Percentiles rank a stretch among this genome's conserved stretches.
Conservation (phyloP, 2,797 vertebrate species). For the Semotilus atromaculatus region DNA sequence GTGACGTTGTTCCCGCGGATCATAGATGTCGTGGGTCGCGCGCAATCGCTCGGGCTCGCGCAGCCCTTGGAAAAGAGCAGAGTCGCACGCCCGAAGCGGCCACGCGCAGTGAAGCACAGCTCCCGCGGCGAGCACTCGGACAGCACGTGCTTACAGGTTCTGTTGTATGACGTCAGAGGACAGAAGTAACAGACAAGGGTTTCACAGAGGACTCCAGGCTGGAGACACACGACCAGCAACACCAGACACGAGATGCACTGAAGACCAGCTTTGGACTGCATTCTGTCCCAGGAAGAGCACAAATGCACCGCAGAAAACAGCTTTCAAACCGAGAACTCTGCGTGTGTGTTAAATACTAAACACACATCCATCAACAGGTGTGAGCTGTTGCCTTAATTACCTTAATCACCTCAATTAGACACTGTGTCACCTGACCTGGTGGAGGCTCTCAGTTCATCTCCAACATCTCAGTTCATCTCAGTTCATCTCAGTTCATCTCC, state of each 20-base stretch:
- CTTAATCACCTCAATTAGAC: background rate
- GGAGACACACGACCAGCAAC: slow-evolving; percentile 13
- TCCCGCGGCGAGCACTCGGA: slow-evolving; percentile 45
- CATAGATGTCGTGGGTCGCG: background rate
- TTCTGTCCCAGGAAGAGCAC: background rate
- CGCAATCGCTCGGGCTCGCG: slow-evolving; percentile 6
- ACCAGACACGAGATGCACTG: background rate
- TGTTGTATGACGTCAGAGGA: slow-evolving; percentile 20
- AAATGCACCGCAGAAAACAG: fast-evolving
- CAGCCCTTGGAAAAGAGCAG: slow-evolving; percentile 52
- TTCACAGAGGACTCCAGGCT: slow-evolving; percentile 10
- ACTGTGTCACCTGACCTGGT: no score
- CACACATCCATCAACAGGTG: background rate
- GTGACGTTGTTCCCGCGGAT: slow-evolving; percentile 51
- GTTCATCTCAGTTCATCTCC: no score
- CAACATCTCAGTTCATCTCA: no score
- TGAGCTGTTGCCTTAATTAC: background rate
- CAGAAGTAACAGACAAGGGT: slow-evolving; percentile 42
- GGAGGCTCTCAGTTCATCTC: no score
- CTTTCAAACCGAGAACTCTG: fast-evolving
- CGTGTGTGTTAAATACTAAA: background rate
- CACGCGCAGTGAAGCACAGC: slow-evolving; percentile 40
- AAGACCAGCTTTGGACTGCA: background rate
- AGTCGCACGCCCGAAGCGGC: slow-evolving; percentile 26
- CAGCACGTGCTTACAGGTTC: slow-evolving; percentile 37